Evolutionary conservation across 2,797 vertebrate species (phyloP).

Genomic region (Aselliscus stoliczkanus): DNA sequence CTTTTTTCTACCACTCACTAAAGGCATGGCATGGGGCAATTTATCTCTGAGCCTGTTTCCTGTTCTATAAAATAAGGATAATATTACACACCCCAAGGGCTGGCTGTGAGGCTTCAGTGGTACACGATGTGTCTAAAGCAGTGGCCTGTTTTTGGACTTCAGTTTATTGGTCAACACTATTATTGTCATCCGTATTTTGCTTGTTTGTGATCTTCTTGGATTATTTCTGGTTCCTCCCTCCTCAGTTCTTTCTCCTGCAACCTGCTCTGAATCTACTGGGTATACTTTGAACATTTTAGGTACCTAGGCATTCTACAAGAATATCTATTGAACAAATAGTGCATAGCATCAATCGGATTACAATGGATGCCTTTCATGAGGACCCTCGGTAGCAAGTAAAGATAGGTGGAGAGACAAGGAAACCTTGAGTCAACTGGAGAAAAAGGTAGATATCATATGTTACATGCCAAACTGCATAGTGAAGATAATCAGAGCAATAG

Average conservation of each 20-base stretch:
- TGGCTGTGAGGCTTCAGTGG: background rate
- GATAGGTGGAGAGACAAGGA: background rate
- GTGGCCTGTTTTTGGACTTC: background rate
- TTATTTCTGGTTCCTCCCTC: background rate
- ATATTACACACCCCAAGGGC: too few relatives aligned
- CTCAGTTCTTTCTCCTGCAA: background rate
- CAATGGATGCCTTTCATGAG: background rate
- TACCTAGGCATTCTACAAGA: background rate
- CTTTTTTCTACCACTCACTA: background rate
- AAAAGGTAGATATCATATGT: too few relatives aligned
- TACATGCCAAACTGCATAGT: background rate
- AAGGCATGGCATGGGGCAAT: background rate
- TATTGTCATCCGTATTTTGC: background rate
- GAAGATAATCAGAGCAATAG: background rate
- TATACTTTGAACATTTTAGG: background rate
- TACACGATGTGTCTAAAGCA: background rate
- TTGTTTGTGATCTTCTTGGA: background rate
- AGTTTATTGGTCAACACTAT: background rate
- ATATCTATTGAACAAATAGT: background rate
- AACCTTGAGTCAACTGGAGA: accelerated
- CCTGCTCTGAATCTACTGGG: background rate
- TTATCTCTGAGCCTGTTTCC: background rate
- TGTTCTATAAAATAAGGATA: background rate
- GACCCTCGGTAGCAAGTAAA: background rate
- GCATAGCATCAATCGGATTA: background rate